Base-by-base conservation (phyloP, 2,888 invertebrate species). In the Digitonthophagus gazella region DNA sequence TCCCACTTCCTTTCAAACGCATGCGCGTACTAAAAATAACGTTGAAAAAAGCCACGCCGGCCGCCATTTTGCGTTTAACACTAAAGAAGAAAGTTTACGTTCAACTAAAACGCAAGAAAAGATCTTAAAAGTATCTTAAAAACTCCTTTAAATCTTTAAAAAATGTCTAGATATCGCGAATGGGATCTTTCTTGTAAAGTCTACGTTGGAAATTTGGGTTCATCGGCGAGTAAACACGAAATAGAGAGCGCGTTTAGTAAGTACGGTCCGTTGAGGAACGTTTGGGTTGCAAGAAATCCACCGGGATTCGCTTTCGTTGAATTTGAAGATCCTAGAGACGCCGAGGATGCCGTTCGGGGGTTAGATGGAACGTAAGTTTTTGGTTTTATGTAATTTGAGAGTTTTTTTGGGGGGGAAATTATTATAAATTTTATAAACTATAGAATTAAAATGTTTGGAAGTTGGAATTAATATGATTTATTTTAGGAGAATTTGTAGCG, bases 241-340 rank as follows among this genome's bases (percentile, higher is more conserved):
- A 88, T 94, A 70, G 96, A 96, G 82, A 92, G 91, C 78, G 89
- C 93, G 6, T 96, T 96, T 82, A 87, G 90, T 69, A 93, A 94
- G 83, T 96, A 93, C 82, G 96, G 96, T 5, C 93, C 92, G 57
- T 86, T 96, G 73, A 87, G 93, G 76, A 96, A 95, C 83, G 95
- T 96, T 64, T 96, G 96, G 96, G 95, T 97, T 66, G 96, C 96
- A 0, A 86, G 96, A 77, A 95, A 96, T 80, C 96, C 96, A 56
- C 95, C 96, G 3, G 96, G 95, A 15, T 95, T 95, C 83, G 95
- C 95, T 0, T 95, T 95, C 82, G 93, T 94, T 2, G 95, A 95
- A 83, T 95, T 89, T 81, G 94, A 95, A 84, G 95, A 96, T 78
- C 89, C 92, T 14, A 85, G 95, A 71, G 96, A 96, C 80, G 95